phyloP scores from a whole-genome alignment of 1,140 invertebrate species.

The Psilanteris sp. region DNA sequence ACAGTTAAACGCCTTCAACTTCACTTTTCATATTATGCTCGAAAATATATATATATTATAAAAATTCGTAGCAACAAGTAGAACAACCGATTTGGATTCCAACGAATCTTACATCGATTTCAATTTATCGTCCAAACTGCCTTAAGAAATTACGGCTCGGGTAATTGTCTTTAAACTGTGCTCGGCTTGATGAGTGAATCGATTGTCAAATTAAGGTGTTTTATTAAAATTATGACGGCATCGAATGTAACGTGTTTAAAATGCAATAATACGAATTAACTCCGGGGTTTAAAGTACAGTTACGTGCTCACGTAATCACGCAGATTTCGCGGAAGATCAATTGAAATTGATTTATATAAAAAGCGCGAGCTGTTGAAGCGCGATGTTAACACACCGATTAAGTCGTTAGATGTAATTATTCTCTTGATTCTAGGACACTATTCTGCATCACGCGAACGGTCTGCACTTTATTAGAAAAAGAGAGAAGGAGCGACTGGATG shows the following conservation, averaged over 20 bases:
- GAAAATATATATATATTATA: too few species aligned
- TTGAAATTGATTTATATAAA: conserved; percentile 59
- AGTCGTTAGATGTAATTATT: conserved; percentile 66
- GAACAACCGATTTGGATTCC: too few species aligned
- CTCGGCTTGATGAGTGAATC: too few species aligned
- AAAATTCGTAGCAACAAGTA: too few species aligned
- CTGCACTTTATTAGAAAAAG: conserved; percentile 43
- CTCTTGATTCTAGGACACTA: conserved; percentile 65
- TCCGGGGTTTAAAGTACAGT: conserved; percentile 29
- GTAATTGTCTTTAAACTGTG: too few species aligned
- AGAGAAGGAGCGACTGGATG: conserved; percentile 42
- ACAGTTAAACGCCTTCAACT: too few species aligned
- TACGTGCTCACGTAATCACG: conserved; percentile 39
- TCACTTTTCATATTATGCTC: too few species aligned
- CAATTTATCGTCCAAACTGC: too few species aligned
- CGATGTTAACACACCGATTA: conserved; percentile 60
- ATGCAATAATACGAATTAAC: conserved; percentile 44
- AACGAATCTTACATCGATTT: too few species aligned
- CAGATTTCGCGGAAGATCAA: conserved; percentile 52
- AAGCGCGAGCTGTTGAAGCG: conserved; percentile 58
- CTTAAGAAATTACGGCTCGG: too few species aligned
- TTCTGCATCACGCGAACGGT: conserved; percentile 66
- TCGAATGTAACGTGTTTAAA: conserved; percentile 15
- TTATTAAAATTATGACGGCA: background rate
- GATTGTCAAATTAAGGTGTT: background rate